These are phyloP conservation scores for Clupea harengus DNA, from an alignment of 2,113 vertebrate species.

Conservation along the genomic window DNA sequence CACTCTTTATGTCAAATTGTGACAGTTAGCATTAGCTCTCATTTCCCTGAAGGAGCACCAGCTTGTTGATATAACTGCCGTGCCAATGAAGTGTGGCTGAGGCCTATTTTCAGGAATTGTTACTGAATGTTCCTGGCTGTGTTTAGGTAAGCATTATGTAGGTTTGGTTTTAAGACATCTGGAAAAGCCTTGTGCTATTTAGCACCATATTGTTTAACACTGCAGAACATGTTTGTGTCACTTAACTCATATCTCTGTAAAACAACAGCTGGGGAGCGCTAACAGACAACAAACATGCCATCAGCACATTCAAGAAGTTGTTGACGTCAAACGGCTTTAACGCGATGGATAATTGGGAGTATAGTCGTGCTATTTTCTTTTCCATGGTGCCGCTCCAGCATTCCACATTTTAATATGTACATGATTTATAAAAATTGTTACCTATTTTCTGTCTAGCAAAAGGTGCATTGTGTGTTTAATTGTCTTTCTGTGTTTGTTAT, in stretches of 20 bases:
- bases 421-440: conserved; percentile 10
- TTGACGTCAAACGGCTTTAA: conserved; percentile 28
- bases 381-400: conserved; percentile 24
- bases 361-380: conserved; percentile 25
- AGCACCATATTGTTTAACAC: conserved; percentile 4
- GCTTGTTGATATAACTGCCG: conserved; percentile 1
- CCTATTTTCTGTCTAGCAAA: conserved; percentile 38
- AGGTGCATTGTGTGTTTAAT: conserved; percentile 37
- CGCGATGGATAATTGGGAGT: conserved; percentile 27
- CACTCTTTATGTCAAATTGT: not conserved
- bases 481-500: conserved; percentile 38
- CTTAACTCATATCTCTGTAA: conserved; percentile 35
- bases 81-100: conserved; percentile 13
- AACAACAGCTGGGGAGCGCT: conserved; percentile 39
- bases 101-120: conserved; percentile 1
- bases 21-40: conserved; percentile 5
- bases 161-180: conserved; percentile 14
- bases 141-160: conserved; percentile 21
- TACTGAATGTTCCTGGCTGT: not conserved
- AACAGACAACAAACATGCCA: conserved; percentile 26
- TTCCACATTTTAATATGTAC: conserved; percentile 38
- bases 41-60: not conserved
- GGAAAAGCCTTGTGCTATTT: conserved; percentile 10
- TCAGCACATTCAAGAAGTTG: conserved; percentile 18
- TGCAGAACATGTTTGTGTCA: conserved; percentile 19